Base-by-base conservation (phyloP, 1,140 invertebrate species). In the Heliconius nattereri region DNA sequence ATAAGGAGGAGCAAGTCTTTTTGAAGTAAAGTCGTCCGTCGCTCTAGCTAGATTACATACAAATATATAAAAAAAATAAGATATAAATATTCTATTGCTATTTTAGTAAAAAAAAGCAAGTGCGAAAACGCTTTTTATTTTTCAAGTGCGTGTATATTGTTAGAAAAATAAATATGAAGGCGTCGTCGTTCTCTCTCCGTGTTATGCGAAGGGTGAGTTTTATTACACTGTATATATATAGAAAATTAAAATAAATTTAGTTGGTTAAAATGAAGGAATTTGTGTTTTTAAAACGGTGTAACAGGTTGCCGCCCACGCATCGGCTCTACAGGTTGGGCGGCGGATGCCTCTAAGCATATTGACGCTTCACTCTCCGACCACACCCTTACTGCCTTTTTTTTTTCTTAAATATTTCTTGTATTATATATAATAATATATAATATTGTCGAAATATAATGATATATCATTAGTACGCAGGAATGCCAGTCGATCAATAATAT, bases 151-250 rank as follows among this genome's bases (percentile, higher is more conserved):
- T 80, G 75, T 80, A 52, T 80, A 70, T 85, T 66, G 79, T 80
- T 80, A 83, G 77, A 87, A 91, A 90, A 89, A 91, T 92, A 92
- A 93, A 91, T 72, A 97, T 97, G 96, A 97, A 97, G 96, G 97
- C 96, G n/a, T 97, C 96, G 32, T 97, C 96, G 83, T 97, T 97
- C 87, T 97, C 96, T 20, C 95, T 97, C 26, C 96, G 96, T 82
- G 96, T 97, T 81, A 97, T 97, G 96, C 95, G 96, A 93, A 96
- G 96, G 96, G 96, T 97, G 90, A 96, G 96, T 95, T 23, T 71
- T 88, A 88, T 66, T 13, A 66, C 60, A 29, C 60, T 23, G 60
- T 66, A 66, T 66, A 26, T 16, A 66, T 3, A 66, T 1, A 29
- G 9, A 29, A 26, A 13, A 66, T 16, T 66, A 66, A 6, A 26